Percentiles rank a stretch among this genome's conserved stretches.
phyloP scores from a whole-genome alignment of 2,888 invertebrate genomes.

The Chalcosyrphus nemorum region DNA sequence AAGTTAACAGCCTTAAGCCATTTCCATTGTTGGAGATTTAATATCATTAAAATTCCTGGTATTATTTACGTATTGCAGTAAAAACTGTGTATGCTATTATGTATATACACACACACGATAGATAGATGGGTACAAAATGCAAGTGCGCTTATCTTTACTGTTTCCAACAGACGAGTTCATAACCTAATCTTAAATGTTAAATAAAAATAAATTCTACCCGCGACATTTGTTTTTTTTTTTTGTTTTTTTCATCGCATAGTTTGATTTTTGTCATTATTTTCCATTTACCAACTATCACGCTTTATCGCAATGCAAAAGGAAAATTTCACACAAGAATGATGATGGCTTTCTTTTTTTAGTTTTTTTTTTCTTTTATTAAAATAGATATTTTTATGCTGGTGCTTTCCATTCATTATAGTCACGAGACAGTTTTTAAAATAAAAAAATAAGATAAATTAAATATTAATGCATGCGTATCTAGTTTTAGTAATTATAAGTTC shows the following conservation, averaged over 20 bases:
- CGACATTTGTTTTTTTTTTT: neutral
- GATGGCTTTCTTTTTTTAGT: neutral
- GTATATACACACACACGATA: too few relatives aligned
- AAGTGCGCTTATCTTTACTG: neutral
- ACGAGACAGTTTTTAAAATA: neutral
- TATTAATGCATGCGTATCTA: neutral
- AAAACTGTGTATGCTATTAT: too few relatives aligned
- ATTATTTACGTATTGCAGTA: neutral
- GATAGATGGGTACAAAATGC: slow-evolving; percentile 4
- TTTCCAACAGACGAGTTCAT: neutral
- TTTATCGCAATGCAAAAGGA: neutral
- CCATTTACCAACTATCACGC: neutral
- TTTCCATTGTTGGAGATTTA: neutral
- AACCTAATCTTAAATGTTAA: neutral
- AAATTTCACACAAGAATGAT: neutral
- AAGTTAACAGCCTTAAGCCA: neutral
- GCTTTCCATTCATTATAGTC: neutral
- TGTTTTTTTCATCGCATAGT: neutral
- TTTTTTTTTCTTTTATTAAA: neutral
- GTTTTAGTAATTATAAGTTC: neutral
- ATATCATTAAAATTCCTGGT: neutral
- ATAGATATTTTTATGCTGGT: neutral
- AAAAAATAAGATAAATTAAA: neutral
- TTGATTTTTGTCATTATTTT: neutral
- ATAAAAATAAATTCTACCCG: neutral